A percentile compares a stretch with the other conserved stretches of the same genome.
Conservation (phyloP, 2,888 invertebrate species). For the Cetonia aurata region DNA sequence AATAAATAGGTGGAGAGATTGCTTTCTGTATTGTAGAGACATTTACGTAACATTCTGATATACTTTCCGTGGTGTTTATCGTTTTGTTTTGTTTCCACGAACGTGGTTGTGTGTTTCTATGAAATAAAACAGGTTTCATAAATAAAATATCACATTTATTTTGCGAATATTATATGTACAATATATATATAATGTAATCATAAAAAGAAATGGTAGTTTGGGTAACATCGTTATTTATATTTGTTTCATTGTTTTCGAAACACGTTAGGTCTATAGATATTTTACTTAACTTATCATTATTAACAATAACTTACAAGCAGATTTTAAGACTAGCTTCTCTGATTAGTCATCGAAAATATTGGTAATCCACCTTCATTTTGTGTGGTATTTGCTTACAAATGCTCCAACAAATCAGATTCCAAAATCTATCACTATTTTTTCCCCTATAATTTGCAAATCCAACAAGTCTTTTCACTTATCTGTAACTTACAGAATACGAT, state of each 20-base stretch:
- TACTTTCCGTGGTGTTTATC: slow-evolving; percentile 22
- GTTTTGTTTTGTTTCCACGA: too few species aligned
- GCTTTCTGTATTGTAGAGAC: neutral
- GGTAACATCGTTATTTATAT: neutral
- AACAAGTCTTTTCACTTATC: slow-evolving; percentile 40
- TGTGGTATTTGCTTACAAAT: too few species aligned
- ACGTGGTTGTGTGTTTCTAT: neutral
- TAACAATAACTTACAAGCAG: slow-evolving; percentile 6
- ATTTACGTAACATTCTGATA: slow-evolving; percentile 11
- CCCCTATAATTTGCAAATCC: neutral
- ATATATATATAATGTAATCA: neutral
- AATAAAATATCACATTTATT: slow-evolving; percentile 35
- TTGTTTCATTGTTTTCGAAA: neutral
- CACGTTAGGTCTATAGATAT: too few species aligned
- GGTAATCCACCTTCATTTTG: too few species aligned
- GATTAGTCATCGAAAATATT: slow-evolving; percentile 25
- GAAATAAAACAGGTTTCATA: slow-evolving; percentile 5
- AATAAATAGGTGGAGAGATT: slow-evolving; percentile 3
- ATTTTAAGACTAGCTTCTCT: slow-evolving; percentile 8
- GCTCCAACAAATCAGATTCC: too few species aligned
- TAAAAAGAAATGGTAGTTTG: too few species aligned
- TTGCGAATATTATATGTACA: neutral
- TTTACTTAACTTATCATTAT: neutral
- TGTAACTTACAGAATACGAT: slow-evolving; percentile 80
- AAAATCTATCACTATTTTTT: too few species aligned